Conservation (phyloP, 2,113 vertebrate species). For the Brachirus orientalis region DNA sequence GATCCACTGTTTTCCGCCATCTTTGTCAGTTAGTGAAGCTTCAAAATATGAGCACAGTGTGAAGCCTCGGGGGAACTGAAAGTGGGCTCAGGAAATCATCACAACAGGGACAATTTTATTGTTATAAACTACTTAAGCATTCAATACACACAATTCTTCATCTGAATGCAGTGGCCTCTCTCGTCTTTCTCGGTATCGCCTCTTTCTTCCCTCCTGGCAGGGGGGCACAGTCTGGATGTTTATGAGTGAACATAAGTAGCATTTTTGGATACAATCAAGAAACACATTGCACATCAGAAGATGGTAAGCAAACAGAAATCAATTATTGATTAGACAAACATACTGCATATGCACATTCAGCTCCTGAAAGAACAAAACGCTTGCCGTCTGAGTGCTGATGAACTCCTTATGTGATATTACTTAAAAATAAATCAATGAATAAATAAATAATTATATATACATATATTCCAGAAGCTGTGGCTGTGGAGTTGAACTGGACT, state of each 20-base stretch:
- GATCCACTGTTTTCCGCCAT: neutral
- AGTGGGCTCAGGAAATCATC: constrained; percentile 29
- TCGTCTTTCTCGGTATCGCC: constrained; percentile 1
- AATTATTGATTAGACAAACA: constrained; percentile 58
- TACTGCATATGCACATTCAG: constrained; percentile 20
- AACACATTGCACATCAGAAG: constrained; percentile 52
- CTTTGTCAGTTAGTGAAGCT: constrained; percentile 1
- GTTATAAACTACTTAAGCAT: constrained; percentile 55
- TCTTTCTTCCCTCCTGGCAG: constrained; percentile 16
- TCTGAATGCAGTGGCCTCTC: constrained; percentile 23
- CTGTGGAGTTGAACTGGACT: neutral
- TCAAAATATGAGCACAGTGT: constrained; percentile 8
- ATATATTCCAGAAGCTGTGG: constrained; percentile 12
- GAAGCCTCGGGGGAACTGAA: constrained; percentile 31
- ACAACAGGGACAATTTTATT: constrained; percentile 42
- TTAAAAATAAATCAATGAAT: constrained; percentile 17
- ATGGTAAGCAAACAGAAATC: constrained; percentile 45
- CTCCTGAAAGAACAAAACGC: neutral
- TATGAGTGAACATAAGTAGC: neutral
- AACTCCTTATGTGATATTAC: constrained; percentile 17
- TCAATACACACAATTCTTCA: constrained; percentile 18
- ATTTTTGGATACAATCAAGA: constrained; percentile 41
- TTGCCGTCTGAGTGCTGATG: constrained; percentile 14
- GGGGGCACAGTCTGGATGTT: constrained; percentile 11
- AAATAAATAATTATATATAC: no score